Evolutionary conservation across 2,888 invertebrate species (phyloP), one percentile per base, ranked within the genome.

Genomic region (Chelonus formosanus): DNA sequence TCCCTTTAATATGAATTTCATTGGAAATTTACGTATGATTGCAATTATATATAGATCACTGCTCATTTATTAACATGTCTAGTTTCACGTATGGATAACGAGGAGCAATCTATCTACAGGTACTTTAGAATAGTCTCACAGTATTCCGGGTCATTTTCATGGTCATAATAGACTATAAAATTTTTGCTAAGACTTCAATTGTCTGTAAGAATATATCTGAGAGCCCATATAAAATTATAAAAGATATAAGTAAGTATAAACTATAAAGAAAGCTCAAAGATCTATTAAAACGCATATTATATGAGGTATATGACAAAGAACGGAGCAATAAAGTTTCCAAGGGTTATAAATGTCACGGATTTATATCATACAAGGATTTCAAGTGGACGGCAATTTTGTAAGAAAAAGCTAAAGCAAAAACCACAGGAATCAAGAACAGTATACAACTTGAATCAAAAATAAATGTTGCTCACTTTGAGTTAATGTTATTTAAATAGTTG

Each of bases 321-420:
- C 32, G 32, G 52, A 40, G 44, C 53, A 52, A 61, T 53, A 53
- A 61, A 61, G 53, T 34, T 32, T 44, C 52, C 7, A 40, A 32
- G 53, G 53, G 61, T 61, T 52, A 61, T 61, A 61, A 61, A 61
- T 40, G 61, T 53, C 61, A 52, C 44, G 53, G 61, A 61, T 61
- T 61, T 61, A 61, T 61, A 43, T 61, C 61, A 43, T 20, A 52
- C 53, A 52, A 61, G 53, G 31, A 5, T 44, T 61, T 61, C 44
- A 35, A 35, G 43, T 52, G 43, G 53, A 44, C 52, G 43, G 44
- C 53, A 36, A 31, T 20, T 36, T 40, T 48, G 47, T 40, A 7
- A n/a, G 36, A 10, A 52, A 53, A 61, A 53, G 32, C 8, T 32
- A 32, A 52, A 34, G 31, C 8, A 52, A 31, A 34, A 52, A 52